These are phyloP conservation scores for Pipa parva DNA, from an alignment of 2,113 vertebrate species.

Conservation along the genomic window DNA sequence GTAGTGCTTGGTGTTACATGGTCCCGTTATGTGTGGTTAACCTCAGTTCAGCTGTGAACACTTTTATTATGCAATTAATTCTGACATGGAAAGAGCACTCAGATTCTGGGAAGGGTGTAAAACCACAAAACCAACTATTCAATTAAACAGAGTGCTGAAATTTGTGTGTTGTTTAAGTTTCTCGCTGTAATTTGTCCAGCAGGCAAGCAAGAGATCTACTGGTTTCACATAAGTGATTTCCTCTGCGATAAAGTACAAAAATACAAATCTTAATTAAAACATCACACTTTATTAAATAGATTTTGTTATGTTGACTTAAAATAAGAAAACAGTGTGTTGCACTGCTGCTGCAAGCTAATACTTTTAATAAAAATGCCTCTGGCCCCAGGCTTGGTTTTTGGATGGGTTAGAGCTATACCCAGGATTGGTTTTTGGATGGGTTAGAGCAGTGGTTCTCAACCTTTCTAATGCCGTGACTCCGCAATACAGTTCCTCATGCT, in stretches of 20 bases:
- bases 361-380: conserved; percentile 18
- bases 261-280: conserved; percentile 42
- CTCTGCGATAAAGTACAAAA: conserved; percentile 39
- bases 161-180: conserved; percentile 30
- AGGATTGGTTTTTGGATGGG: neutral
- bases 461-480: too few species aligned
- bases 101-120: conserved; percentile 11
- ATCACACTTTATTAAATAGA: conserved; percentile 22
- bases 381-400: conserved; percentile 6
- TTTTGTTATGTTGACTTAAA: conserved; percentile 23
- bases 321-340: neutral
- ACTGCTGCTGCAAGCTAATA: conserved; percentile 11
- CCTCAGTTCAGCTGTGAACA: conserved; percentile 20
- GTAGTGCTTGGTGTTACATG: neutral
- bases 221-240: conserved; percentile 40
- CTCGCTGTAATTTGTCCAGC: conserved; percentile 37
- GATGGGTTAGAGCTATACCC: conserved; percentile 15
- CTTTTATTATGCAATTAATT: conserved; percentile 37
- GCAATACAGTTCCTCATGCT: too few species aligned
- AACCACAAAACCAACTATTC: conserved; percentile 40
- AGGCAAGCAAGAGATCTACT: conserved; percentile 29
- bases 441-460: too few species aligned
- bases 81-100: conserved; percentile 9
- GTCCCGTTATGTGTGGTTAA: conserved; percentile 23
- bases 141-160: conserved; percentile 36